phyloP scores from a whole-genome alignment of 2,888 invertebrate species.

The Belgica antarctica region DNA sequence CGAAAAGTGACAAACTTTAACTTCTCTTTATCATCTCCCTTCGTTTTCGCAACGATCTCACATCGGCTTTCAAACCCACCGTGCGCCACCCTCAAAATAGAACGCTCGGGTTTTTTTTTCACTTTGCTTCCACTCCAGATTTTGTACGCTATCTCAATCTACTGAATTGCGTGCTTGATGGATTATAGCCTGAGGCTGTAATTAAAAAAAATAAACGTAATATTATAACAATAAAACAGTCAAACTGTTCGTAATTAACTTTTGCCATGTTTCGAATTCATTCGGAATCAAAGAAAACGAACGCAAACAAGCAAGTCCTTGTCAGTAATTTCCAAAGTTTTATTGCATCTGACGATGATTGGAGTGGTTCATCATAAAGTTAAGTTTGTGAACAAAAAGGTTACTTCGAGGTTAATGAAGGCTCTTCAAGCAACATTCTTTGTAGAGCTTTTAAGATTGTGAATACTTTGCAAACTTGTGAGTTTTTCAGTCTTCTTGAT shows the following conservation, averaged over 20 bases:
- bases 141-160: neutral
- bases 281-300: neutral
- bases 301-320: too few relatives aligned
- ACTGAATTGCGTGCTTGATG: constrained; percentile 9
- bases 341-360: neutral
- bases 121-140: neutral
- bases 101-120: neutral
- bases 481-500: too few relatives aligned
- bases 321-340: too few relatives aligned
- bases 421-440: too few relatives aligned
- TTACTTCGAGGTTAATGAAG: neutral
- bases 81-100: too few relatives aligned
- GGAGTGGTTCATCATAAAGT: neutral
- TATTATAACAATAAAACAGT: constrained; percentile 14
- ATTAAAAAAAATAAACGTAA: constrained; percentile 2
- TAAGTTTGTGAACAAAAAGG: neutral
- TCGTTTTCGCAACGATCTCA: too few relatives aligned
- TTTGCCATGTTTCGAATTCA: neutral
- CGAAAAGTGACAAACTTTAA: neutral
- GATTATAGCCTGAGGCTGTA: neutral
- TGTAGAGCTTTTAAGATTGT: too few relatives aligned
- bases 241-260: constrained; percentile 15
- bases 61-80: too few relatives aligned
- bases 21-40: neutral
- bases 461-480: too few relatives aligned